Evolutionary conservation across 2,113 vertebrate species (phyloP).

Genomic region (Nesoenas mayeri): DNA sequence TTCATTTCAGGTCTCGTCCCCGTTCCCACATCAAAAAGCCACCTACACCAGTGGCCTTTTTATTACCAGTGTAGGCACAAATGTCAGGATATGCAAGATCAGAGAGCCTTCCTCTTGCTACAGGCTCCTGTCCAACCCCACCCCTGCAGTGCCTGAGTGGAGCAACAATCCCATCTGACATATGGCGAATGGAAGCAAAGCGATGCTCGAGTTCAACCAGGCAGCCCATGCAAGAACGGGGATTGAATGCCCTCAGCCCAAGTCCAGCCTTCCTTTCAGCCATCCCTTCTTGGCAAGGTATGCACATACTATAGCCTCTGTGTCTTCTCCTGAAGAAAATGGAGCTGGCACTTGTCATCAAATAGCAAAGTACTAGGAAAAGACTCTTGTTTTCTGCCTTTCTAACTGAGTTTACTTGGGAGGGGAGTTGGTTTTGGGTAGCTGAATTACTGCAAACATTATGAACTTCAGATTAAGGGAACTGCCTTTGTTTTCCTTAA

Average conservation of each 20-base stretch:
- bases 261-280: not conserved
- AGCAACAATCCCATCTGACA: not conserved
- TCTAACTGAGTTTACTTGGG: not conserved
- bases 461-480: not conserved
- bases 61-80: not conserved
- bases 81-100: not conserved
- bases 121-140: not conserved
- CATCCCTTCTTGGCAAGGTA: not conserved
- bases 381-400: not conserved
- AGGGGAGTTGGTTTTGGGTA: not conserved
- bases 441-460: not conserved
- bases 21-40: not conserved
- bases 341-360: not conserved
- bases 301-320: not conserved
- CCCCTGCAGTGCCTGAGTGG: not conserved
- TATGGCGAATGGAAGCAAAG: not conserved
- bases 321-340: not conserved
- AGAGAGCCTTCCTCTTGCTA: not conserved
- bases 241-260: not conserved
- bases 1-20: not conserved
- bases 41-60: not conserved
- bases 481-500: not conserved
- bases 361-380: not conserved
- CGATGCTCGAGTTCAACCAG: rapidly evolving
- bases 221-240: not conserved